Percentiles rank a stretch among this genome's conserved stretches.
Conservation (phyloP, 2,113 vertebrate genomes). For the Sinosuthora webbiana region DNA sequence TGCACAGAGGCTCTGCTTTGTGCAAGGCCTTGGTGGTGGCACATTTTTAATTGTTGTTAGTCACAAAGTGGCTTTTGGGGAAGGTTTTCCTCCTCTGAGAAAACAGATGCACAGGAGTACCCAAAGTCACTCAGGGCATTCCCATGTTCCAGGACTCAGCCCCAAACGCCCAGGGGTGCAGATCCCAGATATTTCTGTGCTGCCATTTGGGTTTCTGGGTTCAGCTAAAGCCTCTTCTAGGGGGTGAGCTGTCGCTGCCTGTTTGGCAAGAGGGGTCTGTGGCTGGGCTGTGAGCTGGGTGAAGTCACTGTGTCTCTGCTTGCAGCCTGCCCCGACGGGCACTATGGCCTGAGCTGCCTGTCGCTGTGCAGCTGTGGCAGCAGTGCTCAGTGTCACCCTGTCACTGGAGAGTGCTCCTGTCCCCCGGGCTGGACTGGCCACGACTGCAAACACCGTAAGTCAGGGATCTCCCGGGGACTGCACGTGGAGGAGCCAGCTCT, state of each 20-base stretch:
- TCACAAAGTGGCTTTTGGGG: not conserved
- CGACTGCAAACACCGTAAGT: slow-evolving; percentile 36
- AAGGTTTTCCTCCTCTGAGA: not conserved
- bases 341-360: slow-evolving; percentile 56
- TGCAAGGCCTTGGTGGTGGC: not conserved
- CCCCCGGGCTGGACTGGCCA: slow-evolving; percentile 22
- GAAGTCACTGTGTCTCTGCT: not conserved
- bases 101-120: not conserved
- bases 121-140: not conserved
- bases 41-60: not conserved
- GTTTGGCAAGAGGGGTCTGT: not conserved
- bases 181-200: not conserved
- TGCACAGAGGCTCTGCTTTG: not conserved
- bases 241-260: not conserved
- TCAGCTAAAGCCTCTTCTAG: not conserved
- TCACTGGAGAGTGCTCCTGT: slow-evolving; percentile 59
- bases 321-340: slow-evolving; percentile 58
- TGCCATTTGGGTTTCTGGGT: not conserved
- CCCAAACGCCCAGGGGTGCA: not conserved
- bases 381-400: slow-evolving; percentile 47
- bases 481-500: not conserved
- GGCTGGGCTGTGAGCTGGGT: not conserved
- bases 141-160: accelerated
- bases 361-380: slow-evolving; percentile 47
- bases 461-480: not conserved